These are phyloP conservation scores for Pterobdella sp. DNA, from an alignment of 2,888 invertebrate species.

Conservation along the genomic window DNA sequence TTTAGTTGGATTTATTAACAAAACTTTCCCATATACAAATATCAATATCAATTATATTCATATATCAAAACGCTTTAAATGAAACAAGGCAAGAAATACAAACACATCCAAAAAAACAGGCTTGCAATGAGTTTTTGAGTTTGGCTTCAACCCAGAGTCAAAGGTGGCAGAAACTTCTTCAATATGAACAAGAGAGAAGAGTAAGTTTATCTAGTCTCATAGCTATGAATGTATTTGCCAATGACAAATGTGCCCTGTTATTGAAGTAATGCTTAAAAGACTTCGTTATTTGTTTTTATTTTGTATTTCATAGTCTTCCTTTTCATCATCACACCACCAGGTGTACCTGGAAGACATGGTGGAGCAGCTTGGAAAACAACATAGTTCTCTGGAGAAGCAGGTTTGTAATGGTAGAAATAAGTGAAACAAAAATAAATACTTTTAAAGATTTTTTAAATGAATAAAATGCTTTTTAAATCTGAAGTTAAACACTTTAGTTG, in stretches of 20 bases:
- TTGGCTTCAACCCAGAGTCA: constrained; percentile 81
- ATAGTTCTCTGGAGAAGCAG: constrained; percentile 80
- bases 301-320: background rate
- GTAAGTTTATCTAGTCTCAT: constrained; percentile 58
- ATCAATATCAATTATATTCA: too few species aligned
- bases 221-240: too few species aligned
- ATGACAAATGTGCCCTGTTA: too few species aligned
- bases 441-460: too few species aligned
- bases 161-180: constrained; percentile 82
- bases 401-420: too few species aligned
- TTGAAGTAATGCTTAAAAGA: background rate
- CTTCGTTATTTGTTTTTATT: background rate
- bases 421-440: too few species aligned
- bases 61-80: too few species aligned
- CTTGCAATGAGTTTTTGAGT: constrained; percentile 81
- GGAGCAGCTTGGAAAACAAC: constrained; percentile 91
- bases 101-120: constrained; percentile 55
- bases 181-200: constrained; percentile 89
- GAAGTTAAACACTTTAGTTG: too few species aligned
- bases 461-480: too few species aligned
- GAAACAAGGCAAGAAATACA: too few species aligned
- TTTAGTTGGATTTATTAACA: background rate
- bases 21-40: background rate
- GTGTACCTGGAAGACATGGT: constrained; percentile 74
- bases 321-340: constrained; percentile 77